These are phyloP conservation scores for Stenotaenia linearis DNA, from an alignment of 2,888 invertebrate genomes.

Conservation along the genomic window DNA sequence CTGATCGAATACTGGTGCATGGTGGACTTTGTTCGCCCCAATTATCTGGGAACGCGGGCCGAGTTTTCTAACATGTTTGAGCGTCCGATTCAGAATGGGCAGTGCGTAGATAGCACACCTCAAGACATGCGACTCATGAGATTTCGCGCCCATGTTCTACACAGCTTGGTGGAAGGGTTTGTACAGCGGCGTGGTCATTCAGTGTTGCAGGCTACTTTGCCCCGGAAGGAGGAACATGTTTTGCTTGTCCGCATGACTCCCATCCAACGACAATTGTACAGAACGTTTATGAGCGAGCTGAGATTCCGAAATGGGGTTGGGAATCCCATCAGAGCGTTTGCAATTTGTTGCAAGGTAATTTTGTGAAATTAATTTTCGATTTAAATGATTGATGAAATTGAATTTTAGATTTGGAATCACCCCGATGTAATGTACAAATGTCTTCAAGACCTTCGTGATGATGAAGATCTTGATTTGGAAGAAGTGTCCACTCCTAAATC, in stretches of 20 bases:
- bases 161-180: conserved; percentile 88
- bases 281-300: conserved; percentile 74
- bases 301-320: conserved; percentile 34
- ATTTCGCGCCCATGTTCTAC: conserved; percentile 90
- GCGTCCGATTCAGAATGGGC: conserved; percentile 95
- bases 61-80: conserved; percentile 99
- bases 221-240: conserved; percentile 92
- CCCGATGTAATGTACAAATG: conserved; percentile 87
- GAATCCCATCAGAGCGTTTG: conserved; percentile 95
- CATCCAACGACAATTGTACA: conserved; percentile 84
- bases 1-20: conserved; percentile 93
- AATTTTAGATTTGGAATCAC: conserved; percentile 78
- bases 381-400: conserved; percentile 13
- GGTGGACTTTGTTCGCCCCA: conserved; percentile 98
- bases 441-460: conserved; percentile 68
- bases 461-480: conserved; percentile 53
- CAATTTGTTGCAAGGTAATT: conserved; percentile 90
- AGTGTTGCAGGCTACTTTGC: conserved; percentile 84
- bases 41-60: conserved; percentile 91
- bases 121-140: conserved; percentile 90
- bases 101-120: conserved; percentile 93
- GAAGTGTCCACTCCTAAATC: conserved; percentile 37
- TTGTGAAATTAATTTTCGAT: background rate
- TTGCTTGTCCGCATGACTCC: conserved; percentile 81
- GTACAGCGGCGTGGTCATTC: conserved; percentile 91